Conservation (phyloP, 2,888 invertebrate genomes). For the Temnothorax rugatulus region DNA sequence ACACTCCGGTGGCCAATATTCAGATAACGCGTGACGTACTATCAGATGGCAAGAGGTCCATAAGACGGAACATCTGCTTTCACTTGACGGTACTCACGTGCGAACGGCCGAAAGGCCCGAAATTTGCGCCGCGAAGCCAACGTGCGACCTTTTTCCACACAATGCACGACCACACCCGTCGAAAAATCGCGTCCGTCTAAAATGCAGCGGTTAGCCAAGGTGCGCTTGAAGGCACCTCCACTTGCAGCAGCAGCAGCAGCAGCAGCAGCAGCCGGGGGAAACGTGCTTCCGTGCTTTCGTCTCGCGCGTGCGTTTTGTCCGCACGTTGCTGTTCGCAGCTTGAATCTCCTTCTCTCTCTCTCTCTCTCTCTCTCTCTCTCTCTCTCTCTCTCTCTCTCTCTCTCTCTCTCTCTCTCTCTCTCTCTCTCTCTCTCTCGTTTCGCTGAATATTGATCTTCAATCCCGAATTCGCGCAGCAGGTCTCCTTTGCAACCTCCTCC, state of each 20-base stretch:
- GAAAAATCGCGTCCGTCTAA: constrained; percentile 42
- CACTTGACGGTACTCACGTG: constrained; percentile 27
- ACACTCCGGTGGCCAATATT: background rate
- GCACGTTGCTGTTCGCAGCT: constrained; percentile 60
- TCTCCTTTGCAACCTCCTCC: background rate
- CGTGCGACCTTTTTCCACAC: background rate
- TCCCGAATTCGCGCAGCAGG: constrained; percentile 64
- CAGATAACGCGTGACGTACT: constrained; percentile 28
- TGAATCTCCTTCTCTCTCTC: constrained; percentile 50
- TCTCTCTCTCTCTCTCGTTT: constrained; percentile 63
- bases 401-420: constrained; percentile 25
- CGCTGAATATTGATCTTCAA: constrained; percentile 80
- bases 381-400: constrained; percentile 22
- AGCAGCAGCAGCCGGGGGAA: constrained; percentile 32
- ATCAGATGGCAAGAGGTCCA: constrained; percentile 3
- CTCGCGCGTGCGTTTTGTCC: constrained; percentile 72
- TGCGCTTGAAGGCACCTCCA: constrained; percentile 42
- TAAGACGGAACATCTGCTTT: constrained; percentile 14
- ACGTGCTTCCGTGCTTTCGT: constrained; percentile 62
- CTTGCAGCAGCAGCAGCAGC: constrained; percentile 40
- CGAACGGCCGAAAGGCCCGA: background rate
- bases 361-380: constrained; percentile 27
- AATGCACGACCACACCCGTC: constrained; percentile 38
- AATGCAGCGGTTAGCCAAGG: constrained; percentile 17
- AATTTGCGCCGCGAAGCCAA: background rate